Base-by-base conservation (phyloP, 1,140 invertebrate species). In the Drosophila nasuta region DNA sequence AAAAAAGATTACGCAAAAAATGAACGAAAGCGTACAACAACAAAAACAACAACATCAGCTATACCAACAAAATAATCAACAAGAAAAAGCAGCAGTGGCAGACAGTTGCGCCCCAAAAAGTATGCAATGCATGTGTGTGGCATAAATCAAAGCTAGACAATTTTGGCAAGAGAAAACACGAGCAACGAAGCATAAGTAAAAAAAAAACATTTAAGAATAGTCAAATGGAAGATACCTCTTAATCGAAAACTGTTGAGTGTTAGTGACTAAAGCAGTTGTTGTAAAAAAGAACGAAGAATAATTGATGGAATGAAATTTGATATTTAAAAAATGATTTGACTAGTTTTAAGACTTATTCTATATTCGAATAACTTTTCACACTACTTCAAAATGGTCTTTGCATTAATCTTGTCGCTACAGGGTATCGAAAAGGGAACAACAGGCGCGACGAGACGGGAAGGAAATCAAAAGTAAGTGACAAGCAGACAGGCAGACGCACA, bases 71-170 rank as follows among this genome's bases (percentile, higher is more conserved):
- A 46, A 65, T 69, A 60, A 60, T 56, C 68, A 57, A 58, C 35
- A 62, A 52, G 43, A 68, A 62, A 54, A 58, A 13, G 72, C 75
- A 71, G 63, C 58, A 79, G 67, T 66, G 73, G 67, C 83, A 74
- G 80, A 71, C 81, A 85, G 81, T 69, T 66, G 73, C 64, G 68
- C 68, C 73, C 66, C 69, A 86, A 88, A 87, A 80, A 81, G 80
- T 88, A 88, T 82, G 83, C 82, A 88, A 68, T 88, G 83, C 85
- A 88, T 87, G 83, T 81, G 85, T 87, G 77, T 87, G 85, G 83
- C 83, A 87, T 87, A 87, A 87, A 87, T 87, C 83, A 87, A 87
- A 89, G 83, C 83, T 88, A 87, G 83, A 87, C 83, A 88, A 87
- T 87, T 87, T 87, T 87, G 80, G 83, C 80, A 78, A 77, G 77